A percentile compares a stretch with the other conserved stretches of the same genome.
These are phyloP conservation scores for Pseudococcus viburni DNA, from an alignment of 2,888 invertebrate genomes.

Conservation along the genomic window DNA sequence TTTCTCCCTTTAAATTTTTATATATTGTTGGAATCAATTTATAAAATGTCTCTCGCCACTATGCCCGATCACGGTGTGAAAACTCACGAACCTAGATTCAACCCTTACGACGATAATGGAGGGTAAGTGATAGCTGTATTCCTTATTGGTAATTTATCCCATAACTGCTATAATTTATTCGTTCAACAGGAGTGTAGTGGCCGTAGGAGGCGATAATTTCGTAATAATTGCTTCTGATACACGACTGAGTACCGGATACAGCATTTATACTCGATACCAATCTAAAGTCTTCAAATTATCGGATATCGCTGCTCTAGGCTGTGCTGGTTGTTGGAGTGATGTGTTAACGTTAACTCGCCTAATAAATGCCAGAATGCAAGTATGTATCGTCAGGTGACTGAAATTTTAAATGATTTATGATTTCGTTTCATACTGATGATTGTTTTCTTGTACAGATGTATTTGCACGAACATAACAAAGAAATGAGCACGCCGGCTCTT, in stretches of 20 bases:
- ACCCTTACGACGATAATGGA: constrained; percentile 84
- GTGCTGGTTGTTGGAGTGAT: constrained; percentile 98
- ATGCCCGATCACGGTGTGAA: constrained; percentile 50
- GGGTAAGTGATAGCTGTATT: constrained; percentile 74
- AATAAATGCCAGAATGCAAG: constrained; percentile 88
- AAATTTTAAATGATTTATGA: neutral
- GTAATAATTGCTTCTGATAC: constrained; percentile 96
- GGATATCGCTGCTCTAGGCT: constrained; percentile 88
- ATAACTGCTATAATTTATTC: neutral
- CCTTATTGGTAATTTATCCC: neutral
- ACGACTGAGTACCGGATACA: constrained; percentile 90
- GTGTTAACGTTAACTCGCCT: constrained; percentile 90
- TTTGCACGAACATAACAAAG: constrained; percentile 92
- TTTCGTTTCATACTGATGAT: neutral
- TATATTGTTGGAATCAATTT: neutral
- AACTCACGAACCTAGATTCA: constrained; percentile 71
- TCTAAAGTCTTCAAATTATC: constrained; percentile 89
- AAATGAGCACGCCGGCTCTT: constrained; percentile 91
- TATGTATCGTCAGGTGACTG: constrained; percentile 69
- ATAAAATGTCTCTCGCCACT: constrained; percentile 49
- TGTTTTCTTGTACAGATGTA: constrained; percentile 79
- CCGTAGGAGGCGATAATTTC: constrained; percentile 95
- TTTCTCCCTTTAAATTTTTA: neutral
- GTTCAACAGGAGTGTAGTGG: constrained; percentile 87
- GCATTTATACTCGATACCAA: constrained; percentile 90